Conservation (phyloP, 2,113 vertebrate species). For the Collichthys lucidus region DNA sequence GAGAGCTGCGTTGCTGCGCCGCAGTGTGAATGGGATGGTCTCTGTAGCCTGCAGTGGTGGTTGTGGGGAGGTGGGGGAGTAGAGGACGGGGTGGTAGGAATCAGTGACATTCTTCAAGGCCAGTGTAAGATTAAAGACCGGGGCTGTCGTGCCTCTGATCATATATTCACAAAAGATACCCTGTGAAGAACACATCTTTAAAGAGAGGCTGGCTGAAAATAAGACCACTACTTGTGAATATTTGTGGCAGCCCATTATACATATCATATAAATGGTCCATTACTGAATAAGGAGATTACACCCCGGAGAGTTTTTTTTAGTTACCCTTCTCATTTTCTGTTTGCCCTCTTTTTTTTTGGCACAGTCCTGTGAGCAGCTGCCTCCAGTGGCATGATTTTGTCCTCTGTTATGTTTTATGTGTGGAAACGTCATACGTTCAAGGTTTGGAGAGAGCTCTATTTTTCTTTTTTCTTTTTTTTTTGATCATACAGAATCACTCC, state of each 20-base stretch:
- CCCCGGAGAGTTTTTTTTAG: slow-evolving; percentile 56
- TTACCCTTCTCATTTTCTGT: slow-evolving; percentile 63
- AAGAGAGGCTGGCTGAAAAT: slow-evolving; percentile 70
- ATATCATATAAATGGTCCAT: slow-evolving; percentile 72
- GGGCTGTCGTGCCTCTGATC: slow-evolving; percentile 77
- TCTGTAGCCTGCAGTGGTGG: slow-evolving; percentile 65
- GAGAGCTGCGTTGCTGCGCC: slow-evolving; percentile 31
- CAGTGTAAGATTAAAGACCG: slow-evolving; percentile 80
- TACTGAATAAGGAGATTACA: slow-evolving; percentile 72
- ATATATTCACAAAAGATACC: slow-evolving; percentile 82
- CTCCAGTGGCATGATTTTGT: slow-evolving; percentile 43
- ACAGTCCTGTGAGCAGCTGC: slow-evolving; percentile 48
- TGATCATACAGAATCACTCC: slow-evolving; percentile 26
- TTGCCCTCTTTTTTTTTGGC: slow-evolving; percentile 41
- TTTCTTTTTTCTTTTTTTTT: background rate
- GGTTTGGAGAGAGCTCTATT: slow-evolving; percentile 15
- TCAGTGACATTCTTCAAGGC: slow-evolving; percentile 82
- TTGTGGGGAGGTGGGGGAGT: background rate
- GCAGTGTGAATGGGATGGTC: slow-evolving; percentile 52
- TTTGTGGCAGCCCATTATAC: slow-evolving; percentile 77
- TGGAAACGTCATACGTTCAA: slow-evolving; percentile 35
- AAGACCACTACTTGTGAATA: slow-evolving; percentile 71
- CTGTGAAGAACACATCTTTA: slow-evolving; percentile 75
- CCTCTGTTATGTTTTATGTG: slow-evolving; percentile 44
- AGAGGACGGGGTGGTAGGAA: slow-evolving; percentile 36